phyloP scores from a whole-genome alignment of 2,888 invertebrate genomes.

The Hemicrepidius hirtus region DNA sequence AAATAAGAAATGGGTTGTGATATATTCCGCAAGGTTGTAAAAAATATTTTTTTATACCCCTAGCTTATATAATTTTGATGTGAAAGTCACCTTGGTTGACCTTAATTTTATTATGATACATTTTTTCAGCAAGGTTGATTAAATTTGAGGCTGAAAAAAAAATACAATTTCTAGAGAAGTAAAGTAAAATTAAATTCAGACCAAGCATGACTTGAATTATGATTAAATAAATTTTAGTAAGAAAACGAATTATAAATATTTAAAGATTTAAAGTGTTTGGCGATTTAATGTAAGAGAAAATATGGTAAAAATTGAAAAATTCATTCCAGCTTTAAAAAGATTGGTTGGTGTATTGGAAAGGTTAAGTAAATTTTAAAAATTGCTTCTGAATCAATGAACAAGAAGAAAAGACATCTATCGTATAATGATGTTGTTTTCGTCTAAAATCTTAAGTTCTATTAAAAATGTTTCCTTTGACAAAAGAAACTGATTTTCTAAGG shows the following conservation, averaged over 20 bases:
- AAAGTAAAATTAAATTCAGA: not conserved
- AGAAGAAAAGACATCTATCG: not conserved
- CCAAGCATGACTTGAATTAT: not conserved
- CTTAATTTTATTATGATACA: conserved; percentile 15
- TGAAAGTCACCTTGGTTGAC: not conserved
- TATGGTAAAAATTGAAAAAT: not conserved
- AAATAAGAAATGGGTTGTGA: conserved; percentile 1
- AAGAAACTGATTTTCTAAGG: not conserved
- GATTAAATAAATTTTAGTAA: too few relatives aligned
- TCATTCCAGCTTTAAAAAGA: not conserved
- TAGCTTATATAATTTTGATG: conserved; percentile 20
- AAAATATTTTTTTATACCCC: not conserved
- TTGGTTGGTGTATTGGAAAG: too few relatives aligned
- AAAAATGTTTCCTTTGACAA: not conserved
- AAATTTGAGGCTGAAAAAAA: not conserved
- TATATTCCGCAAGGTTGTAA: not conserved
- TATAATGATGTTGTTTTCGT: conserved; percentile 6
- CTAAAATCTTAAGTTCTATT: not conserved
- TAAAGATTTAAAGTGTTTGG: too few relatives aligned
- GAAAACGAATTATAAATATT: too few relatives aligned
- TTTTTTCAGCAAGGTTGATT: not conserved
- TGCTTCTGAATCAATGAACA: conserved; percentile 12
- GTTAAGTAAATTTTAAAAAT: conserved; percentile 11
- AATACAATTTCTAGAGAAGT: not conserved
- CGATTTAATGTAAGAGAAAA: conserved; percentile 1